phyloP scores from a whole-genome alignment of 2,113 vertebrate genomes.

The Rattus rattus region DNA sequence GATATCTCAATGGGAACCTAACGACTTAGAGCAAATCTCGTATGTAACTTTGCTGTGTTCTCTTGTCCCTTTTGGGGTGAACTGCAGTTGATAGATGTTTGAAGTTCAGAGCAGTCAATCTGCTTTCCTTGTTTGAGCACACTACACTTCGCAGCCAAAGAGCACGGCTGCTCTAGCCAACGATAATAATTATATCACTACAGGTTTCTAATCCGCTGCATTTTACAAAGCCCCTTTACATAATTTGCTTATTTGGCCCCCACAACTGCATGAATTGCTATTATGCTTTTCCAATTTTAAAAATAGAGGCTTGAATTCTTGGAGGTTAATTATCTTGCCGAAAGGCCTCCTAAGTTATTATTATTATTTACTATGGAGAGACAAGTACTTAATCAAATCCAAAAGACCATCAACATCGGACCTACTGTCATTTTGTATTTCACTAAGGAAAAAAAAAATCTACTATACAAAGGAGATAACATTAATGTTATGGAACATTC shows the following conservation, averaged over 20 bases:
- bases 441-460: constrained; percentile 27
- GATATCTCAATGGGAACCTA: constrained; percentile 6
- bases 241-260: constrained; percentile 63
- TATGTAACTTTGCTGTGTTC: not conserved
- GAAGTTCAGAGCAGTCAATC: constrained; percentile 39
- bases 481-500: not conserved
- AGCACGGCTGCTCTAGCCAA: constrained; percentile 22
- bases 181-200: constrained; percentile 15
- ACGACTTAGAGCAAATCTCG: not conserved
- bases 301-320: not conserved
- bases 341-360: constrained; percentile 4
- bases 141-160: constrained; percentile 1
- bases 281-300: constrained; percentile 46
- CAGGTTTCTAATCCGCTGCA: constrained; percentile 41
- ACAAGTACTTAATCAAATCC: constrained; percentile 52
- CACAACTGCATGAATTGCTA: constrained; percentile 43
- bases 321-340: constrained; percentile 60
- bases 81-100: not conserved
- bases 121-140: constrained; percentile 33
- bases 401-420: constrained; percentile 51
- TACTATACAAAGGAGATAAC: not conserved
- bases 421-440: constrained; percentile 11
- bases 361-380: not conserved
- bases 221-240: constrained; percentile 56
- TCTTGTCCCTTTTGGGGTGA: not conserved